A percentile compares a stretch with the other conserved stretches of the same genome.
These are phyloP conservation scores for Lycaon pictus DNA, from an alignment of 2,113 vertebrate species.

Conservation along the genomic window DNA sequence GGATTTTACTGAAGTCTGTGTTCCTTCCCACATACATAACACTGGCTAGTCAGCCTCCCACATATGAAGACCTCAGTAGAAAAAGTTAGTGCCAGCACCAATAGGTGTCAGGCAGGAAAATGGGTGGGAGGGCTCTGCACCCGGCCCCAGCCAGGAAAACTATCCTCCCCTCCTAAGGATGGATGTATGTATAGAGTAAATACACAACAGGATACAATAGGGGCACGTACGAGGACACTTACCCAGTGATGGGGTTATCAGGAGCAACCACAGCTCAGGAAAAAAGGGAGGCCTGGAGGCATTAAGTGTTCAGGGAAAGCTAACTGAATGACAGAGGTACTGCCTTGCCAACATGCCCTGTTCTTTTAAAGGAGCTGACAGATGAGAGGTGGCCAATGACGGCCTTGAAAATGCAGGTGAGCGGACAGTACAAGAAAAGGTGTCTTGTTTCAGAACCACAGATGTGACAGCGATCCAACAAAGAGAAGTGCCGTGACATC, in stretches of 20 bases:
- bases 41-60: slow-evolving; percentile 31
- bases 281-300: background rate
- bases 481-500: slow-evolving; percentile 29
- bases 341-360: slow-evolving; percentile 45
- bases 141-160: background rate
- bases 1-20: slow-evolving; percentile 43
- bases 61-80: slow-evolving; percentile 59
- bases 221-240: too few species aligned
- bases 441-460: slow-evolving; percentile 14
- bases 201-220: too few species aligned
- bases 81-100: slow-evolving; percentile 64
- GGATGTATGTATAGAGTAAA: too few species aligned
- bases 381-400: slow-evolving; percentile 3
- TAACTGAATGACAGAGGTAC: slow-evolving; percentile 55
- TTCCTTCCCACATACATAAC: slow-evolving; percentile 50
- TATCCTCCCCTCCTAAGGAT: background rate
- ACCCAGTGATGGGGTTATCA: too few species aligned
- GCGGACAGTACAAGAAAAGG: slow-evolving; percentile 54
- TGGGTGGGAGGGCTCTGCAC: background rate
- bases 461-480: background rate
- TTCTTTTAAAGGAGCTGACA: slow-evolving; percentile 56
- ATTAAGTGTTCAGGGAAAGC: slow-evolving; percentile 61
- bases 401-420: slow-evolving; percentile 64
- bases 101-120: slow-evolving; percentile 47
- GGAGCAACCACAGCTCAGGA: background rate